Conservation (phyloP, 2,113 vertebrate genomes). For the Oceanites oceanicus region DNA sequence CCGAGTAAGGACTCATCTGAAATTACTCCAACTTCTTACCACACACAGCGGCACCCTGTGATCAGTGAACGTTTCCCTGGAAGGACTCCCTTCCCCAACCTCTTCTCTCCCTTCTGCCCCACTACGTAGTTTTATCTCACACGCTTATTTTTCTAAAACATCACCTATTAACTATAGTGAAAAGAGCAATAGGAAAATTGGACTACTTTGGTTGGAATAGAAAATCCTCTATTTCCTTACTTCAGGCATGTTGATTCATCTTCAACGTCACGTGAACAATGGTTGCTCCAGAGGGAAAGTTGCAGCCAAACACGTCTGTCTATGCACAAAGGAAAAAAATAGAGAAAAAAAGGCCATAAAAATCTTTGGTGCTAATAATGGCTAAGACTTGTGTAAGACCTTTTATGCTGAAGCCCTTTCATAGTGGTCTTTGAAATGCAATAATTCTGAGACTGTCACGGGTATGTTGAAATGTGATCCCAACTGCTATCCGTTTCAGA, state of each 20-base stretch:
- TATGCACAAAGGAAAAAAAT: not conserved
- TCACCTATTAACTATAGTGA: not conserved
- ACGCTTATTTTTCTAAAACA: not conserved
- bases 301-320: not conserved
- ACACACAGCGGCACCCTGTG: fast-evolving
- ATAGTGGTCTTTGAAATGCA: not conserved
- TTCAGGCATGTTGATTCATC: not conserved
- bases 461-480: not conserved
- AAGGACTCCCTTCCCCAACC: not conserved
- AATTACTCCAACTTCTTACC: not conserved
- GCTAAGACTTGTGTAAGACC: not conserved
- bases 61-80: not conserved
- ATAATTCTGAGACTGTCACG: not conserved
- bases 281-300: not conserved
- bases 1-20: not conserved
- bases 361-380: not conserved
- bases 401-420: not conserved
- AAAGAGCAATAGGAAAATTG: not conserved
- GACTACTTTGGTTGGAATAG: not conserved
- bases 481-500: not conserved
- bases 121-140: not conserved
- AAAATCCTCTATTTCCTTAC: not conserved
- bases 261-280: not conserved
- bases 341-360: not conserved
- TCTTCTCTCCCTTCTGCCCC: not conserved